Evolutionary conservation across 2,888 invertebrate species (phyloP).

Genomic region (Drosophila picticornis): DNA sequence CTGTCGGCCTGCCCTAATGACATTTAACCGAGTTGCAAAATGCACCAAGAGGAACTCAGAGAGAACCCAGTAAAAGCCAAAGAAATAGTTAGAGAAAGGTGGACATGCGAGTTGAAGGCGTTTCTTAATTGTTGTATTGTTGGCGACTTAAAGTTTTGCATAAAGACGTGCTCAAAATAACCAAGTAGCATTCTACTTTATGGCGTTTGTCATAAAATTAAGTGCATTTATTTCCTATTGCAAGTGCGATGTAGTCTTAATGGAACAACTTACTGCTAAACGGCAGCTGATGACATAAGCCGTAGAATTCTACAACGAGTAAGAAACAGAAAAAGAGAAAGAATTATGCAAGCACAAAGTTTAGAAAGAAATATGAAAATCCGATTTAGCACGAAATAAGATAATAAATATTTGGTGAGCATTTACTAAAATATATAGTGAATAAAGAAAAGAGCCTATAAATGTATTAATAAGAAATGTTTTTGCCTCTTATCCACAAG

Average conservation of each 20-base stretch:
- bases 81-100: constrained; percentile 29
- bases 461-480: not conserved
- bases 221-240: constrained; percentile 42
- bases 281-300: constrained; percentile 31
- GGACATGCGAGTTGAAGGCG: constrained; percentile 8
- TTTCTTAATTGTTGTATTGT: constrained; percentile 70
- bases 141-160: constrained; percentile 56
- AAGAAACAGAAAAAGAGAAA: not conserved
- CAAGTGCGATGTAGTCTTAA: constrained; percentile 47
- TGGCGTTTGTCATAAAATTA: constrained; percentile 42
- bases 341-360: not conserved
- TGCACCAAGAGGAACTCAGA: constrained; percentile 37
- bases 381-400: not conserved
- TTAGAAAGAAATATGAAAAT: not conserved
- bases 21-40: constrained; percentile 73
- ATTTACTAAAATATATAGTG: not conserved
- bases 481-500: not conserved
- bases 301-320: not conserved
- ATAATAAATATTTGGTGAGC: not conserved
- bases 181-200: constrained; percentile 54
- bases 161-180: constrained; percentile 62
- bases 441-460: not conserved
- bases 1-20: constrained; percentile 70
- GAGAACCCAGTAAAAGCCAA: constrained; percentile 1
- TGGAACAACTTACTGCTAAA: constrained; percentile 14